phyloP scores from a whole-genome alignment of 2,113 vertebrate species.

The Eidolon helvum region DNA sequence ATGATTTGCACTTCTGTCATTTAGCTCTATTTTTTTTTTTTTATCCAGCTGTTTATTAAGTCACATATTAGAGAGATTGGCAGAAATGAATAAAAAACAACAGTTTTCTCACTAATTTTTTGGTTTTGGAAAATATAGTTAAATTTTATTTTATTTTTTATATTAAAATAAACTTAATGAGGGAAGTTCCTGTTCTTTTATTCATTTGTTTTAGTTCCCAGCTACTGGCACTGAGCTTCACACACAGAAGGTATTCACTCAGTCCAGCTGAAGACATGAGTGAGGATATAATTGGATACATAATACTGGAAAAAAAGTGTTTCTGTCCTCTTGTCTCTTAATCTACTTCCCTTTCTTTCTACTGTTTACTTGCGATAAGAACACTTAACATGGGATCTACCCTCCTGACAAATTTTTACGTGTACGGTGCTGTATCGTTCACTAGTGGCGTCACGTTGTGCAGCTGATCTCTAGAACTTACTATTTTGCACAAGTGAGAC shows the following conservation, averaged over 20 bases:
- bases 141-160: not conserved
- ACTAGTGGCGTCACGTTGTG: not conserved
- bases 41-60: not conserved
- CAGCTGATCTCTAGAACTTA: not conserved
- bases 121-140: not conserved
- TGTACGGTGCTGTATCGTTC: not conserved
- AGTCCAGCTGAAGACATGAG: not conserved
- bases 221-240: not conserved
- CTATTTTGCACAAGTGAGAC: not conserved
- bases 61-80: not conserved
- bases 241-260: not conserved
- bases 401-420: not conserved
- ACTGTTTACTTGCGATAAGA: not conserved
- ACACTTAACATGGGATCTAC: not conserved
- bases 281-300: not conserved
- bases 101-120: not conserved
- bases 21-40: not conserved
- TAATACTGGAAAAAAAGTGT: not conserved
- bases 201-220: not conserved
- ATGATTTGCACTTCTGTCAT: not conserved
- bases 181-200: not conserved
- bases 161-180: not conserved
- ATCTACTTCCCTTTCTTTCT: not conserved
- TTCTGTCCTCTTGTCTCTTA: not conserved
- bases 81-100: not conserved